These are phyloP conservation scores for Lynx canadensis DNA, from an alignment of 2,113 vertebrate species.

Conservation along the genomic window DNA sequence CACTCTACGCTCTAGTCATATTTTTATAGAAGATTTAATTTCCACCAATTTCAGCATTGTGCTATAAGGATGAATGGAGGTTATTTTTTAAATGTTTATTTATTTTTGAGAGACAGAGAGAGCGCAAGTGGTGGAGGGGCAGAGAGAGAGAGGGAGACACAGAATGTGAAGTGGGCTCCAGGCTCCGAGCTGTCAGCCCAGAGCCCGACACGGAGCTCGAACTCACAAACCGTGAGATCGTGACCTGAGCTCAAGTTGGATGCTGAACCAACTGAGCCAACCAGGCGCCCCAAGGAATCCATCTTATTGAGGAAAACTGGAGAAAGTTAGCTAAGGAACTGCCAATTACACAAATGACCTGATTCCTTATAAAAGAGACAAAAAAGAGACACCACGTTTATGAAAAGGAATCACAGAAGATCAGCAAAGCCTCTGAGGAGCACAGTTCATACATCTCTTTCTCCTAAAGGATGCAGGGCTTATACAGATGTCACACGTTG, in stretches of 20 bases:
- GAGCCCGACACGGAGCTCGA: too few species aligned
- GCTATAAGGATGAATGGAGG: not conserved
- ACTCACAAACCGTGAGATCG: too few species aligned
- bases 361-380: not conserved
- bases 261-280: too few species aligned
- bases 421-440: not conserved
- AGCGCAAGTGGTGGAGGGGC: too few species aligned
- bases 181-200: too few species aligned
- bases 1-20: not conserved
- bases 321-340: not conserved
- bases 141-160: too few species aligned
- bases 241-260: too few species aligned
- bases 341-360: not conserved
- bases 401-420: not conserved
- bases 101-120: too few species aligned
- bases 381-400: not conserved
- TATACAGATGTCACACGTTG: not conserved
- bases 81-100: too few species aligned
- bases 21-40: not conserved
- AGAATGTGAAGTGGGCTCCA: too few species aligned
- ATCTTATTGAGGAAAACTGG: not conserved
- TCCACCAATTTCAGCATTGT: slow-evolving; percentile 7
- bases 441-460: not conserved
- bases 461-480: not conserved
- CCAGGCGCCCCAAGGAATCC: not conserved